These are phyloP conservation scores for Phyto melanocephala DNA, from an alignment of 2,888 invertebrate genomes.

Conservation along the genomic window DNA sequence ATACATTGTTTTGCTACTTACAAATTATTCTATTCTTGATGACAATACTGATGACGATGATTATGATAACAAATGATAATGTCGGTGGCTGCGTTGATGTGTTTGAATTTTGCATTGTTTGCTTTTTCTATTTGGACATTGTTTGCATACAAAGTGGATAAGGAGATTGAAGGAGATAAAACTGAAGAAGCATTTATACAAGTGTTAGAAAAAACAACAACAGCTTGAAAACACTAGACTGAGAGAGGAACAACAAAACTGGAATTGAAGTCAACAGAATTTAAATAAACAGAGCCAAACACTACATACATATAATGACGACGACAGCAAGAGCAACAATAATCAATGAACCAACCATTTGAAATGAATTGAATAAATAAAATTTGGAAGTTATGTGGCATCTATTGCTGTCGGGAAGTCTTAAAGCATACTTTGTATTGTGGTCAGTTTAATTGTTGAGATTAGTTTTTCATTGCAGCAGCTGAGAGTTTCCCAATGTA, in stretches of 20 bases:
- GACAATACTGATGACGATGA: neutral
- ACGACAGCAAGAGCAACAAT: slow-evolving; percentile 1
- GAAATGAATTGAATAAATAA: slow-evolving; percentile 30
- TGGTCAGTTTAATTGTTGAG: too few relatives aligned
- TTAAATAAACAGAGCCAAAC: slow-evolving; percentile 37
- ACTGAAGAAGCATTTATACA: slow-evolving; percentile 20
- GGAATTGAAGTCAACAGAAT: slow-evolving; percentile 3
- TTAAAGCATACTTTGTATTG: slow-evolving; percentile 1
- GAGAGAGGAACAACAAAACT: neutral
- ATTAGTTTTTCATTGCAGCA: too few relatives aligned
- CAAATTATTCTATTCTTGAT: slow-evolving; percentile 14
- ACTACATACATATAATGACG: slow-evolving; percentile 38
- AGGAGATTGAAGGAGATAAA: slow-evolving; percentile 31
- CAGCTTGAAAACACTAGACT: neutral
- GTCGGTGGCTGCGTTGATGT: neutral
- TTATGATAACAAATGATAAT: slow-evolving; percentile 2
- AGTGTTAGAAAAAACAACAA: neutral
- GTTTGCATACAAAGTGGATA: slow-evolving; percentile 76
- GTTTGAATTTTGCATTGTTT: slow-evolving; percentile 63
- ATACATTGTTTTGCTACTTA: neutral
- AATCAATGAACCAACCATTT: neutral
- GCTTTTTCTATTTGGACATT: slow-evolving; percentile 73
- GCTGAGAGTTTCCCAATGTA: too few relatives aligned
- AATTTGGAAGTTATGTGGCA: neutral
- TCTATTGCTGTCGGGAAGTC: neutral